phyloP scores from a whole-genome alignment of 2,888 invertebrate species.

The Silvanus unidentatus region DNA sequence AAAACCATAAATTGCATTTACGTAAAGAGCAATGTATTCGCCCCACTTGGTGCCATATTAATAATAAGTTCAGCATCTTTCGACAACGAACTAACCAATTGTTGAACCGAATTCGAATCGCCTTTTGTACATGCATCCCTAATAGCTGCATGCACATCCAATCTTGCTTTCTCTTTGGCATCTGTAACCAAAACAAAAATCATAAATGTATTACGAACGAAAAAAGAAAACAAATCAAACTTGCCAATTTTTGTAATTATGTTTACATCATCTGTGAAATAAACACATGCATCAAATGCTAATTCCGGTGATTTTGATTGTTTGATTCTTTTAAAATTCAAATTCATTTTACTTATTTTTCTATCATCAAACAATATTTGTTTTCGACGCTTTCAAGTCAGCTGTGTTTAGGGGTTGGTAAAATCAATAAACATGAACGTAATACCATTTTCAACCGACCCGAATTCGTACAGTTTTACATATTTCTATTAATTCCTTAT shows the following conservation, averaged over 20 bases:
- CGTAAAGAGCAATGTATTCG: constrained; percentile 82
- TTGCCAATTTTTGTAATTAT: constrained; percentile 51
- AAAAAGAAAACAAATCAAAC: constrained; percentile 20
- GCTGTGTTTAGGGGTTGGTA: no score
- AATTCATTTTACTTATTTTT: no score
- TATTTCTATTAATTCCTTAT: no score
- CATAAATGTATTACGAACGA: background rate
- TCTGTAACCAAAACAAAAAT: constrained; percentile 45
- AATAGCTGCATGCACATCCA: constrained; percentile 68
- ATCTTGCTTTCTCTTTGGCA: constrained; percentile 66
- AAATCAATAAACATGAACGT: no score
- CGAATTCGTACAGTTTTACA: no score
- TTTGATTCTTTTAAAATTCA: constrained; percentile 16
- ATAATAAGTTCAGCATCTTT: constrained; percentile 66
- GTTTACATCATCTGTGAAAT: constrained; percentile 60
- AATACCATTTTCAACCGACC: no score
- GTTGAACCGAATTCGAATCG: constrained; percentile 61
- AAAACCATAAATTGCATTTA: constrained; percentile 48
- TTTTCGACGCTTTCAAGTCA: no score
- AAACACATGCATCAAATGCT: constrained; percentile 64
- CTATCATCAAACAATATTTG: no score
- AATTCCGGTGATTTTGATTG: constrained; percentile 47
- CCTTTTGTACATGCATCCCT: constrained; percentile 72
- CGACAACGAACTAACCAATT: constrained; percentile 60
- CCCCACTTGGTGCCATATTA: constrained; percentile 83